Percentiles rank a stretch among this genome's conserved stretches.
Conservation (phyloP, 2,113 vertebrate genomes). For the Notarius quadriscutis region DNA sequence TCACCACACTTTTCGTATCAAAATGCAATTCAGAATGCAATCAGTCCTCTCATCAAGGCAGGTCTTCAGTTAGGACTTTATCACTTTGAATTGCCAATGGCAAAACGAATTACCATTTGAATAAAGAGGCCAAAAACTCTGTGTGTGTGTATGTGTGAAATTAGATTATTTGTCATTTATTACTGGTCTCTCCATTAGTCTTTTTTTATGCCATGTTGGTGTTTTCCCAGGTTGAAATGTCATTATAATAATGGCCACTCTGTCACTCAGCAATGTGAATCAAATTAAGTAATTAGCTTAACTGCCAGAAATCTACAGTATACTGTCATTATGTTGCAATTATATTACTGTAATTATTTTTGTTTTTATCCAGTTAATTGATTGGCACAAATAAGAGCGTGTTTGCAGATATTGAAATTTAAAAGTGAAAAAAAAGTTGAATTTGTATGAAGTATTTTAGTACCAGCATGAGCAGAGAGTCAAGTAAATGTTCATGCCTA, state of each 20-base stretch:
- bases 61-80: no score
- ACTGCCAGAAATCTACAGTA: slow-evolving; percentile 60
- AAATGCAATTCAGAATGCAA: no score
- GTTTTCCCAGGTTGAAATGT: slow-evolving; percentile 26
- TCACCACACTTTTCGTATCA: no score
- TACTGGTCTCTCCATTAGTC: background rate
- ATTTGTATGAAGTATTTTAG: background rate
- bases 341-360: slow-evolving; percentile 59
- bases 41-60: no score
- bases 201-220: background rate
- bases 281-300: slow-evolving; percentile 65
- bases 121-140: background rate
- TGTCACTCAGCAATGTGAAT: slow-evolving; percentile 60
- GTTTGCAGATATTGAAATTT: background rate
- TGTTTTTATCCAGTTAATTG: slow-evolving; percentile 59
- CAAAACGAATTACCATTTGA: no score
- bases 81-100: no score
- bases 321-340: slow-evolving; percentile 61
- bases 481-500: slow-evolving; percentile 2
- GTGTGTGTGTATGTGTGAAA: background rate
- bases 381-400: slow-evolving; percentile 50
- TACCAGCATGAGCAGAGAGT: background rate
- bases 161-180: background rate
- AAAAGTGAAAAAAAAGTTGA: background rate
- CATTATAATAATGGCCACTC: slow-evolving; percentile 44